Evolutionary conservation across 1,140 invertebrate species (phyloP).

Genomic region (Drusus annulatus): DNA sequence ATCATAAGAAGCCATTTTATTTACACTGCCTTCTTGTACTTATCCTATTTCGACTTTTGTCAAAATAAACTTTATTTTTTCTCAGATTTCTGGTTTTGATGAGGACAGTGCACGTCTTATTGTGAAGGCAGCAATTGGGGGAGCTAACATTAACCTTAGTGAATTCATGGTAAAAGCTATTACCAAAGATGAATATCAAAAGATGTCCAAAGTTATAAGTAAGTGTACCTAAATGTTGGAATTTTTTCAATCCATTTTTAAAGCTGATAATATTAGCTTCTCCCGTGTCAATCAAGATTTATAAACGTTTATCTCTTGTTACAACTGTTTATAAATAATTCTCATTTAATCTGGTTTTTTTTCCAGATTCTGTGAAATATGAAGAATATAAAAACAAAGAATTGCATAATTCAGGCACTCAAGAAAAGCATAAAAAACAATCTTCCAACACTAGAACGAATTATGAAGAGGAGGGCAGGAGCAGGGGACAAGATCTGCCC

Average conservation of each 20-base stretch:
- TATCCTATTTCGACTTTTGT: not conserved
- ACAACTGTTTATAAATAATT: too few relatives aligned
- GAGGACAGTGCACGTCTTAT: constrained; percentile 87
- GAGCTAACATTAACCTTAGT: constrained; percentile 79
- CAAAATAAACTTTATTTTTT: constrained; percentile 54
- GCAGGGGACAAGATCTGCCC: too few relatives aligned
- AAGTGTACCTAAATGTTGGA: constrained; percentile 64
- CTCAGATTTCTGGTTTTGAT: constrained; percentile 86
- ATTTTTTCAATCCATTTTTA: too few relatives aligned
- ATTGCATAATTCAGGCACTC: constrained; percentile 57
- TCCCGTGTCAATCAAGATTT: too few relatives aligned
- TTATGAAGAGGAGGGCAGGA: not conserved
- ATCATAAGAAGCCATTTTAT: too few relatives aligned
- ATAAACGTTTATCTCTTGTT: too few relatives aligned
- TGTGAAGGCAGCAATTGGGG: constrained; percentile 83
- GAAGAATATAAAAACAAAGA: constrained; percentile 78
- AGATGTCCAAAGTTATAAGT: constrained; percentile 87
- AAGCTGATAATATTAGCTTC: too few relatives aligned
- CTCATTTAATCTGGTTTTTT: constrained; percentile 60
- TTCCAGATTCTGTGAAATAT: constrained; percentile 78
- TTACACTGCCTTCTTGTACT: too few relatives aligned
- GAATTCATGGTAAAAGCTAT: constrained; percentile 86
- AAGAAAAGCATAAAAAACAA: constrained; percentile 57
- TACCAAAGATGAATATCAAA: constrained; percentile 82
- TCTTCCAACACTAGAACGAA: not conserved